These are phyloP conservation scores for Thunnus maccoyii DNA, from an alignment of 2,113 vertebrate genomes.

Conservation along the genomic window DNA sequence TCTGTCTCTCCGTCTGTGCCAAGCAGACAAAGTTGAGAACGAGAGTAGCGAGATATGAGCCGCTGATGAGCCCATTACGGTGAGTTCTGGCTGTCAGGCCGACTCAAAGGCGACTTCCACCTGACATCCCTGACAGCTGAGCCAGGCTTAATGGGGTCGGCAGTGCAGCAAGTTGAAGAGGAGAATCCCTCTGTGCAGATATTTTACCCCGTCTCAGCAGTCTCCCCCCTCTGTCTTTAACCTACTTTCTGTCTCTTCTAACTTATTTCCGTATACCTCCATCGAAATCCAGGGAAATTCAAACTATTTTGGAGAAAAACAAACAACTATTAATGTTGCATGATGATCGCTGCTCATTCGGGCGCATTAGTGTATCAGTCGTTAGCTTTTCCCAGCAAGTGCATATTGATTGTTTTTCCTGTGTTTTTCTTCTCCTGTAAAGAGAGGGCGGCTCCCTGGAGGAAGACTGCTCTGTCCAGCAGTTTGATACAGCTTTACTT, in stretches of 20 bases:
- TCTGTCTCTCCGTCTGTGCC: not conserved
- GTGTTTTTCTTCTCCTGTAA: conserved; percentile 13
- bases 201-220: conserved; percentile 56
- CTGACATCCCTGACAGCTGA: conserved; percentile 66
- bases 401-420: conserved; percentile 49
- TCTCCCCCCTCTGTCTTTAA: conserved; percentile 50
- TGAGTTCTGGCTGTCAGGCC: conserved; percentile 62
- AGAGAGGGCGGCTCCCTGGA: not conserved
- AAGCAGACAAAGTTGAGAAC: conserved; percentile 31
- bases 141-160: conserved; percentile 66
- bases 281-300: conserved; percentile 39
- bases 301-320: conserved; percentile 29
- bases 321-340: conserved; percentile 56
- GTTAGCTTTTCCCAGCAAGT: conserved; percentile 31
- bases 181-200: conserved; percentile 54
- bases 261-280: conserved; percentile 22
- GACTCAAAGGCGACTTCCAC: conserved; percentile 62
- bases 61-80: conserved; percentile 70
- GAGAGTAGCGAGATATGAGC: conserved; percentile 20
- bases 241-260: conserved; percentile 50
- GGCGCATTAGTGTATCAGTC: conserved; percentile 42
- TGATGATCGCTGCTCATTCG: conserved; percentile 21
- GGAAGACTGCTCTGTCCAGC: not conserved
- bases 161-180: conserved; percentile 47
- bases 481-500: not conserved